A percentile compares a stretch with the other conserved stretches of the same genome.
Conservation (phyloP, 2,113 vertebrate species). For the Uropsilus gracilis region DNA sequence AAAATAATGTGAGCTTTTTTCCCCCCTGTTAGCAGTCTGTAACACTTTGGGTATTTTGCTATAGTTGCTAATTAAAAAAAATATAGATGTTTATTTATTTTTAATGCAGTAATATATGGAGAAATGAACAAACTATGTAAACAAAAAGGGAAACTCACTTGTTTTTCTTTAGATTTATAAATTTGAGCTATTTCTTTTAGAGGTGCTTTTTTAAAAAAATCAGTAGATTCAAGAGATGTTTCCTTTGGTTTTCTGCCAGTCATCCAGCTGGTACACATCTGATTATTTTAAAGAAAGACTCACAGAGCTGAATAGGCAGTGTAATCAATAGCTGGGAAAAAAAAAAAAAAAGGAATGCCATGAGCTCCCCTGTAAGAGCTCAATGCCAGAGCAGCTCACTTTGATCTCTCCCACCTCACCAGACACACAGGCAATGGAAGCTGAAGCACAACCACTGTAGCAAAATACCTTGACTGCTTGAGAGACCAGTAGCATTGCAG, state of each 20-base stretch:
- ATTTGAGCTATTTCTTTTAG: slow-evolving; percentile 87
- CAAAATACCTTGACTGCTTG: slow-evolving; percentile 88
- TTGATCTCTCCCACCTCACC: slow-evolving; percentile 49
- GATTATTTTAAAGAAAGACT: slow-evolving; percentile 72
- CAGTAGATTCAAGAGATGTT: slow-evolving; percentile 79
- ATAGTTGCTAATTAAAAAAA: slow-evolving; percentile 86
- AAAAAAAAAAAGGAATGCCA: slow-evolving; percentile 27
- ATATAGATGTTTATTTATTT: slow-evolving; percentile 90
- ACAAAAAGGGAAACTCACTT: slow-evolving; percentile 84
- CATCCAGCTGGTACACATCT: slow-evolving; percentile 67
- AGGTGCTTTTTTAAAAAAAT: slow-evolving; percentile 79
- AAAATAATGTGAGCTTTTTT: slow-evolving; percentile 83
- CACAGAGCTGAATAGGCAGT: slow-evolving; percentile 69
- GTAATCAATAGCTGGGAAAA: slow-evolving; percentile 56
- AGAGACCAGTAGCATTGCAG: slow-evolving; percentile 80
- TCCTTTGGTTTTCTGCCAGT: slow-evolving; percentile 79
- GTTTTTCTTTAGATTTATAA: slow-evolving; percentile 87
- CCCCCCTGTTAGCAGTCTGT: slow-evolving; percentile 84
- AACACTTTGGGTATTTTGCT: slow-evolving; percentile 89
- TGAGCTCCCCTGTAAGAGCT: slow-evolving; percentile 56
- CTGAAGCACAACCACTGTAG: slow-evolving; percentile 84
- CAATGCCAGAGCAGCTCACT: slow-evolving; percentile 64
- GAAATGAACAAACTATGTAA: slow-evolving; percentile 87
- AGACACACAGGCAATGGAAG: slow-evolving; percentile 62
- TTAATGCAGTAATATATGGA: slow-evolving; percentile 92